These are phyloP conservation scores for Heliconius charithonia DNA, from an alignment of 2,888 invertebrate genomes.

Conservation along the genomic window DNA sequence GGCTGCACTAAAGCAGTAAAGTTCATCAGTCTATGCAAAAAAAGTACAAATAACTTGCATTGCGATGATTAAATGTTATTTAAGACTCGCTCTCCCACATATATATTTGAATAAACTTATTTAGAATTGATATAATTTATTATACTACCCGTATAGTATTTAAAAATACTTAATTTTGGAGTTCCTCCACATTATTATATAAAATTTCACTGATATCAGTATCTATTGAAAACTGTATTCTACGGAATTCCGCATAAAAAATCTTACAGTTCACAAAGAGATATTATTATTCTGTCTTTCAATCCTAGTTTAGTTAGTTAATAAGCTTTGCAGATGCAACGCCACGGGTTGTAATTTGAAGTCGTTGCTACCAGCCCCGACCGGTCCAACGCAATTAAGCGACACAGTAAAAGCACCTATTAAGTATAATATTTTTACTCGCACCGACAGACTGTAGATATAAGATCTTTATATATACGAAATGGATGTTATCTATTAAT, in stretches of 20 bases:
- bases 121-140: no score
- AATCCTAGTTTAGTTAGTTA: constrained; percentile 43
- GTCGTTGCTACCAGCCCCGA: constrained; percentile 68
- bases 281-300: constrained; percentile 31
- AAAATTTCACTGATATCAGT: not conserved
- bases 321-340: constrained; percentile 69
- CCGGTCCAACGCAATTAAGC: constrained; percentile 75
- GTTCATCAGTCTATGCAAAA: constrained; percentile 16
- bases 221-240: not conserved
- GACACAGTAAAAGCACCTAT: constrained; percentile 70
- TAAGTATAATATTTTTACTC: constrained; percentile 60
- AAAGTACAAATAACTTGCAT: not conserved
- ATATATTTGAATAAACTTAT: no score
- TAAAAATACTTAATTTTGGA: not conserved
- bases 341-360: constrained; percentile 73
- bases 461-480: constrained; percentile 46
- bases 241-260: not conserved
- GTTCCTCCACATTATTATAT: not conserved
- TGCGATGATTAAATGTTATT: no score
- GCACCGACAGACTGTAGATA: constrained; percentile 45
- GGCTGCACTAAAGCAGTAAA: not conserved
- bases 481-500: constrained; percentile 42
- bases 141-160: no score
- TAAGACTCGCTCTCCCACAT: no score
- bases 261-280: constrained; percentile 10